phyloP scores from a whole-genome alignment of 1,140 invertebrate species.

The Drosophila mayri region DNA sequence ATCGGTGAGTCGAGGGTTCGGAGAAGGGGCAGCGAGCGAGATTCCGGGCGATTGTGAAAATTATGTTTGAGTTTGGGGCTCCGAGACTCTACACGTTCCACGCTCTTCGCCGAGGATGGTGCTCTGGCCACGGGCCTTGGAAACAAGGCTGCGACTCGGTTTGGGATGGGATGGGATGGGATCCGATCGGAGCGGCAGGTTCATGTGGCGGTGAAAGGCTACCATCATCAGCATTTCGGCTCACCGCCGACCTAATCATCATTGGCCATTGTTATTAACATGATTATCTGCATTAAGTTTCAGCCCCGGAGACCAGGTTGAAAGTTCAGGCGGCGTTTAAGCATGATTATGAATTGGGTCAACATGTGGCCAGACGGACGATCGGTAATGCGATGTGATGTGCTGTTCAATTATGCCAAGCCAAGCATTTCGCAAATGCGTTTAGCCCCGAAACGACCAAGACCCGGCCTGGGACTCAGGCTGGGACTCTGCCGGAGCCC shows the following conservation, averaged over 20 bases:
- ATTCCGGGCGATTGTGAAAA: conserved; percentile 75
- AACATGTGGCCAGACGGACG: conserved; percentile 58
- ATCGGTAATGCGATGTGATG: conserved; percentile 34
- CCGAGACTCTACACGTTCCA: conserved; percentile 55
- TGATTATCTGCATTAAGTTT: conserved; percentile 80
- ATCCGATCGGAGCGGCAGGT: conserved; percentile 54
- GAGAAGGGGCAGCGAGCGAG: conserved; percentile 47
- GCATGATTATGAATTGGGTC: conserved; percentile 84
- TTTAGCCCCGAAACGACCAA: conserved; percentile 44
- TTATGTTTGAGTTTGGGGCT: conserved; percentile 70
- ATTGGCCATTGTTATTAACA: conserved; percentile 83
- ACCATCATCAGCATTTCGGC: conserved; percentile 68
- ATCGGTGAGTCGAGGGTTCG: background rate
- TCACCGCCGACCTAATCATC: conserved; percentile 71
- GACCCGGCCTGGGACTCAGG: background rate
- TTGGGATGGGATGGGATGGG: conserved; percentile 1
- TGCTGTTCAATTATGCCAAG: conserved; percentile 61
- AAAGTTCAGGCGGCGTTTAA: conserved; percentile 82
- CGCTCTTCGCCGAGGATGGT: conserved; percentile 24
- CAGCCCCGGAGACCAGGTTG: conserved; percentile 74
- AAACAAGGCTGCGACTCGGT: conserved; percentile 30
- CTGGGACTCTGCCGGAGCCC: background rate
- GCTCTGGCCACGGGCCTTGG: conserved; percentile 12
- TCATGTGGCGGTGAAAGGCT: conserved; percentile 81
- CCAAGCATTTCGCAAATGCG: conserved; percentile 61